These are phyloP conservation scores for Solenopsis fugax DNA, from an alignment of 1,140 invertebrate genomes.

Conservation along the genomic window DNA sequence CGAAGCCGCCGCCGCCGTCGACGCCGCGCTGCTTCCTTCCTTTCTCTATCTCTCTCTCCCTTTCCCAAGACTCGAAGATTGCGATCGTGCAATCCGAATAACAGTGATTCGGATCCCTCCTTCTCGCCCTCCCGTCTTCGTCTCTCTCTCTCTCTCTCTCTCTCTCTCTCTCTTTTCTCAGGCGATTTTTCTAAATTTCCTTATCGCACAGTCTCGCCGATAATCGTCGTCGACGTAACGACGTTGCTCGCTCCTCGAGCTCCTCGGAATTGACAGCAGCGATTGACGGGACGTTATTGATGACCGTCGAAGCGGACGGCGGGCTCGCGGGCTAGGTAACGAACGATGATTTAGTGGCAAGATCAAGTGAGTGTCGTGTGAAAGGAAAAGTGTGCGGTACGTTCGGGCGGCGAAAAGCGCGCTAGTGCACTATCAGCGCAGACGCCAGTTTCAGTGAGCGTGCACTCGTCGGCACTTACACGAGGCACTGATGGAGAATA, in stretches of 20 bases:
- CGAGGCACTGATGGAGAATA: constrained; percentile 45
- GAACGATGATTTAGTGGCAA: constrained; percentile 50
- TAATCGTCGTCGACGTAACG: neutral
- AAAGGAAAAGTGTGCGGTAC: constrained; percentile 57
- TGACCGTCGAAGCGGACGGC: neutral
- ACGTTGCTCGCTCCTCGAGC: neutral
- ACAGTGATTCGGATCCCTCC: neutral
- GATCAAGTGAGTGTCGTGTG: constrained; percentile 60
- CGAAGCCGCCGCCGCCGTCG: neutral
- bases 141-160: neutral
- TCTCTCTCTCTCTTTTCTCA: too few species aligned
- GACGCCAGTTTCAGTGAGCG: constrained; percentile 36
- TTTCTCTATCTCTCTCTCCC: neutral
- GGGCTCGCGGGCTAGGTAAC: neutral
- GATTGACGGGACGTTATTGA: neutral
- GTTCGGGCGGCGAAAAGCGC: constrained; percentile 41
- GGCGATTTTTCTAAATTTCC: neutral
- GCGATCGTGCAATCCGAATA: neutral
- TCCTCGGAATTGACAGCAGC: neutral
- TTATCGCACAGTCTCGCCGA: neutral
- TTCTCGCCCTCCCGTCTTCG: neutral
- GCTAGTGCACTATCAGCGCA: neutral
- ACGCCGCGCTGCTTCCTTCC: neutral
- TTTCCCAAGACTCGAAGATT: neutral
- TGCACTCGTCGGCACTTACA: neutral